These are phyloP conservation scores for Plusia festucae DNA, from an alignment of 2,888 invertebrate species.

Conservation along the genomic window DNA sequence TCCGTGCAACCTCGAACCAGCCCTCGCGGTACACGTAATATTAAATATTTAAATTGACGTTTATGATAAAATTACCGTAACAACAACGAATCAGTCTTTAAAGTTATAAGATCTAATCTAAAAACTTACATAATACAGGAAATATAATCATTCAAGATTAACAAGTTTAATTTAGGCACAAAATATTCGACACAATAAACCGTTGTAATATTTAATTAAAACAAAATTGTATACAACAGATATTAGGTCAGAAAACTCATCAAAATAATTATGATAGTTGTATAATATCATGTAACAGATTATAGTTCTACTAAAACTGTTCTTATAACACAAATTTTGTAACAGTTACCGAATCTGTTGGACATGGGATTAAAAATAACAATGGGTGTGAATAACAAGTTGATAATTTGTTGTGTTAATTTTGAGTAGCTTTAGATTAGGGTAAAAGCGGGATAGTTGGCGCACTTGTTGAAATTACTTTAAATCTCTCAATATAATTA, in stretches of 20 bases:
- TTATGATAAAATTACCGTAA: not conserved
- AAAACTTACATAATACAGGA: not conserved
- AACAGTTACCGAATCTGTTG: conserved; percentile 37
- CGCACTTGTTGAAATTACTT: too few relatives aligned
- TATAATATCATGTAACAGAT: conserved; percentile 27
- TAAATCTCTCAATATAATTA: too few relatives aligned
- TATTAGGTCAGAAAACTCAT: conserved; percentile 20
- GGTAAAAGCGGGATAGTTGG: too few relatives aligned
- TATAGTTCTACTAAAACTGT: conserved; percentile 25
- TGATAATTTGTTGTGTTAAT: not conserved
- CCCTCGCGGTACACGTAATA: too few relatives aligned
- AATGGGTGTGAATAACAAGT: conserved; percentile 25
- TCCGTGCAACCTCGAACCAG: too few relatives aligned
- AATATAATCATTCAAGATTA: not conserved
- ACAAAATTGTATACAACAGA: conserved; percentile 19
- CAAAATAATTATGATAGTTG: conserved; percentile 15
- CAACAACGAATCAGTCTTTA: not conserved
- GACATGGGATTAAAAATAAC: conserved; percentile 32
- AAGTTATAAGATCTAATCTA: not conserved
- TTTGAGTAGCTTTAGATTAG: not conserved
- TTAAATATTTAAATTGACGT: not conserved
- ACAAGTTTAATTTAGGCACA: not conserved
- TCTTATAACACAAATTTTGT: conserved; percentile 36
- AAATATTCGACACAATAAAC: not conserved
- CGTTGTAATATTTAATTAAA: not conserved